These are phyloP conservation scores for Drosophila pectinifera DNA, from an alignment of 1,140 invertebrate genomes.

Conservation along the genomic window DNA sequence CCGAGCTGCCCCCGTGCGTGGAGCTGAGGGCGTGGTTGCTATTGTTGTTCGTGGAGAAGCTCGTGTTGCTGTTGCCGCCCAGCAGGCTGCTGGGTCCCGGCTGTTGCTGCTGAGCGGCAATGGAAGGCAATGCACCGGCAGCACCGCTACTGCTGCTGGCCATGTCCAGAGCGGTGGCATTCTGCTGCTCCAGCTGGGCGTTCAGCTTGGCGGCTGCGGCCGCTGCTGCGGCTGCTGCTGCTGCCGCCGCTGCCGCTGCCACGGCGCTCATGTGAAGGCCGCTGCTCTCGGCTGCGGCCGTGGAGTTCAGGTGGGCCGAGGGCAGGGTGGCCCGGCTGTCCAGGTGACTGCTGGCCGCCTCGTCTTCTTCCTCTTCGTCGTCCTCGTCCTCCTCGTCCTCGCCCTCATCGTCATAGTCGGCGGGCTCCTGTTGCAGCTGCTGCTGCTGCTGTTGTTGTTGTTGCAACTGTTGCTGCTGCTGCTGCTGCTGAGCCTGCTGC, in stretches of 20 bases:
- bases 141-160: conserved; percentile 18
- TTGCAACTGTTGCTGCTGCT: conserved; percentile 25
- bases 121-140: conserved; percentile 1
- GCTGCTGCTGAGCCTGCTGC: conserved; percentile 29
- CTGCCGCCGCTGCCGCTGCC: conserved; percentile 68
- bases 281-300: conserved; percentile 55
- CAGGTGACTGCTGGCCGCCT: conserved; percentile 54
- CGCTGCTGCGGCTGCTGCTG: conserved; percentile 62
- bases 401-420: conserved; percentile 60
- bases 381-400: conserved; percentile 62
- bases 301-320: conserved; percentile 50
- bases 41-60: conserved; percentile 73
- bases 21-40: conserved; percentile 67
- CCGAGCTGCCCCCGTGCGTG: conserved; percentile 20
- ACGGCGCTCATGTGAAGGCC: conserved; percentile 66
- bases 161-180: conserved; percentile 61
- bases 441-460: conserved; percentile 20
- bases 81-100: conserved; percentile 49
- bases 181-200: conserved; percentile 67
- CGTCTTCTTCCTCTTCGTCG: conserved; percentile 55
- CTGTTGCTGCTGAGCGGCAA: conserved; percentile 6
- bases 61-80: conserved; percentile 70
- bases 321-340: conserved; percentile 51
- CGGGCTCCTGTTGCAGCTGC: conserved; percentile 28
- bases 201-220: conserved; percentile 64